Base-by-base conservation (phyloP, 2,113 vertebrate species). In the Phyllostomus discolor region DNA sequence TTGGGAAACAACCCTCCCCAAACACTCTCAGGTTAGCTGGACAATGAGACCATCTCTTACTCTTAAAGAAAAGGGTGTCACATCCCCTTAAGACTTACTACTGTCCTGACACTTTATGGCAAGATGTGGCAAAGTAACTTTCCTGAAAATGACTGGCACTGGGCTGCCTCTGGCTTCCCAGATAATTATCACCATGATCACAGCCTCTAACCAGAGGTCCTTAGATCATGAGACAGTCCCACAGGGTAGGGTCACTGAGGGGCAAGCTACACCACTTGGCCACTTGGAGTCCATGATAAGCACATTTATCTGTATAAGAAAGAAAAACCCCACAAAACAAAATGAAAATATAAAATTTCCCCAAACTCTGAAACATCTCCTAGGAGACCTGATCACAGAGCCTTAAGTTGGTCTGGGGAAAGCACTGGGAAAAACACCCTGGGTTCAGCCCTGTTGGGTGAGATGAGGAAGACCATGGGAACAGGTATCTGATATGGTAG, bases 341-440 rank as follows among this genome's bases (percentile, higher is more conserved):
- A 98, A 92, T 76, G 97, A 97, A 96, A 97, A 97, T 46, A 78
- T 41, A 94, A 95, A 98, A 97, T 97, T 98, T 59, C 97, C 97
- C 97, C 90, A 91, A 89, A 97, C 57, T 95, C 90, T 94, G 78
- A 95, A 95, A 70, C 48, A 92, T 96, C 94, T 96, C 92, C 92
- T 97, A 97, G 95, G 66, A 97, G 96, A 97, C 67, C 33, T 96
- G 38, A 78, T 72, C 31, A 67, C 48, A 69, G 46, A 88, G 59
- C 90, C 88, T 98, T 96, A 97, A 98, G 92, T 35, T 78, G 52
- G 90, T 70, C 50, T 28, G 95, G 96, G 97, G 97, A 97, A 97
- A 98, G 59, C 97, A 98, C 97, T 97, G 94, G 96, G 72, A 97
- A 97, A 97, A 97, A 38, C 35, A 96, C 96, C 87, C 52, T 24